phyloP scores from a whole-genome alignment of 35 echinoderm and acorn worm species.

The Apostichopus californicus region DNA sequence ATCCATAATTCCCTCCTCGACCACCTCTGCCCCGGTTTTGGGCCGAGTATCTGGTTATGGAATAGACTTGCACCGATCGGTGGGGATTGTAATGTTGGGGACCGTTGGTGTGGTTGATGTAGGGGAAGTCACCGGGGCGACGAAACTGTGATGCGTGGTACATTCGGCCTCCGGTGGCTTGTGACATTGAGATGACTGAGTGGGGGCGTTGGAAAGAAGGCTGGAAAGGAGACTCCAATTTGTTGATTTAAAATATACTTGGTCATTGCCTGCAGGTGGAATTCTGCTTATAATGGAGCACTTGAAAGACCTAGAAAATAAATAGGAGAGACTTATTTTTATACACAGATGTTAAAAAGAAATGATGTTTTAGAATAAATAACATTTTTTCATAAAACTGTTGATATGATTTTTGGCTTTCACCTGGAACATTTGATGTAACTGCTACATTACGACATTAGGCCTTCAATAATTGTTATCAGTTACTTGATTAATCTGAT shows the following conservation, averaged over 20 bases:
- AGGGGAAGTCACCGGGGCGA: conserved; percentile 54
- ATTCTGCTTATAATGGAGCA: conserved; percentile 30
- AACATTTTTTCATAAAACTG: background rate
- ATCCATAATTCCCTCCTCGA: conserved; percentile 33
- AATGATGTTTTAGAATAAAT: no score
- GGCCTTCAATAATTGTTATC: no score
- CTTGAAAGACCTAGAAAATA: conserved; percentile 58
- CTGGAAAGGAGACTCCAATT: conserved; percentile 15
- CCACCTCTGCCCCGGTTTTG: conserved; percentile 43
- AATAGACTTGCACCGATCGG: conserved; percentile 54
- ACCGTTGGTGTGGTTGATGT: conserved; percentile 19
- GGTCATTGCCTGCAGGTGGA: conserved; percentile 59
- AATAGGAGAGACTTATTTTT: background rate
- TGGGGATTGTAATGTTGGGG: conserved; percentile 46
- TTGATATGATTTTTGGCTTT: background rate
- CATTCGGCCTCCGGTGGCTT: conserved; percentile 50
- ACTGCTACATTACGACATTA: no score
- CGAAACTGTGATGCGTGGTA: conserved; percentile 64
- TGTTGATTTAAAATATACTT: conserved; percentile 5
- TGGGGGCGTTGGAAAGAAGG: background rate
- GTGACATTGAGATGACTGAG: conserved; percentile 41
- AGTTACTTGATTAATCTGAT: no score
- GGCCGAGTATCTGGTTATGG: conserved; percentile 51
- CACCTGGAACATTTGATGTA: background rate
- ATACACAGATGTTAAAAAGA: no score